Evolutionary conservation across 1,140 invertebrate species (phyloP).

Genomic region (Odontomachus brunneus): DNA sequence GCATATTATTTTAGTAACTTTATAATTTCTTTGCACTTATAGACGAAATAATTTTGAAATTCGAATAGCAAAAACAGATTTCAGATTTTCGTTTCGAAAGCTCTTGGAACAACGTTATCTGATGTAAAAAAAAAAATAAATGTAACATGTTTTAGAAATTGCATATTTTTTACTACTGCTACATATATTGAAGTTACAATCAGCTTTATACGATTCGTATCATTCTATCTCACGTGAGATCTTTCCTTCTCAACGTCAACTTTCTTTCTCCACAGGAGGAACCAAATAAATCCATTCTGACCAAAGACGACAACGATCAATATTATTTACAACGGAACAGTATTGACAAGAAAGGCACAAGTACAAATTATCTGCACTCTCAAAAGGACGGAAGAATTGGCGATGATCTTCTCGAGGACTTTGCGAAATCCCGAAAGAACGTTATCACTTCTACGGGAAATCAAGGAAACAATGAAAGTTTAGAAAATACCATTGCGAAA

Average conservation of each 20-base stretch:
- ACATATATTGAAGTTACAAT: too few relatives aligned
- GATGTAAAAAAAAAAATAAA: too few relatives aligned
- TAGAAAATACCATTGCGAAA: not conserved
- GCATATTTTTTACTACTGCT: too few relatives aligned
- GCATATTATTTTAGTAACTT: slow-evolving; percentile 15
- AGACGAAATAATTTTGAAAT: too few relatives aligned
- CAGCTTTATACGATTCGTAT: too few relatives aligned
- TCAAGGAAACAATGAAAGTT: slow-evolving; percentile 8
- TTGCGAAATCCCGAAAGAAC: slow-evolving; percentile 21
- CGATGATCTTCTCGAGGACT: slow-evolving; percentile 9
- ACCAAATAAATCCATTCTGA: not conserved
- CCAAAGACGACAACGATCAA: not conserved
- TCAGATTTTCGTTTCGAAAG: too few relatives aligned
- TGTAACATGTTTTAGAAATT: too few relatives aligned
- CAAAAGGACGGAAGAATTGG: not conserved
- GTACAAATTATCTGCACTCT: not conserved
- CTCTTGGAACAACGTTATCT: too few relatives aligned
- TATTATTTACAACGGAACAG: slow-evolving; percentile 16
- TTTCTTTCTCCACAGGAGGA: not conserved
- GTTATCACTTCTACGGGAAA: not conserved
- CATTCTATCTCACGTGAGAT: too few relatives aligned
- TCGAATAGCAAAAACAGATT: too few relatives aligned
- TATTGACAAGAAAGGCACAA: not conserved
- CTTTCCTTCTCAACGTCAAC: not conserved
- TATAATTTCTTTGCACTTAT: not conserved